Base-by-base conservation (phyloP, 2,113 vertebrate genomes). In the Leucopternis melanops region DNA sequence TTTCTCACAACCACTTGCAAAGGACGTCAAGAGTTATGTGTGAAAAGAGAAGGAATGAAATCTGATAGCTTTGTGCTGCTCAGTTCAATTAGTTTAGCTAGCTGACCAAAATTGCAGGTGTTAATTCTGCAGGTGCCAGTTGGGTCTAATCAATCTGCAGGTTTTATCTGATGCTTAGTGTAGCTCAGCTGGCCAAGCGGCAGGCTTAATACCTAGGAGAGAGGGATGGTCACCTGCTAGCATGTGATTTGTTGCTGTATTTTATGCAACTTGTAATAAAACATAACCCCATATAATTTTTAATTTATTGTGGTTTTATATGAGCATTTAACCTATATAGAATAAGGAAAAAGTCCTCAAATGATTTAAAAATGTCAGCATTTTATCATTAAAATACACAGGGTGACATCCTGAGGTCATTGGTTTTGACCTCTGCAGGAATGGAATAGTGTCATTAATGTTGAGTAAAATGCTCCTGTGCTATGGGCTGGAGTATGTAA, bases 41-140 rank as follows among this genome's bases (percentile, higher is more conserved):
- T 93, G 96, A 97, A 95, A 94, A 94, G 73, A 92, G 74, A 79
- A 82, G 86, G 84, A 88, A 54, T 88, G 96, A 91, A 96, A 97
- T 79, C 54, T 54, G 81, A 97, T 92, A 75, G 71, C 54, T 92
- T 62, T 66, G 83, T 94, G 71, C 81, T 82, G 70, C 58, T 97
- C 70, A 19, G 81, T 82, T 95, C 96, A 96, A 95, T 97, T 96
- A 95, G 91, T 82, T 96, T 87, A 94, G 84, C 62, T 86, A 54
- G 78, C 87, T 66, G 81, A 73, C 92, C 95, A 91, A 91, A 96
- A 93, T 52, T 70, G 47, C 92, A 95, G 95, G 96, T 94, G 92
- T 91, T 95, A 95, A 97, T 97, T 96, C 85, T 95, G 95, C 95
- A 97, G 95, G 92, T 94, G 92, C 91, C 87, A 91, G 74, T 85